phyloP scores from a whole-genome alignment of 64 coral and sea anemone genomes.

The Acropora tenuis region DNA sequence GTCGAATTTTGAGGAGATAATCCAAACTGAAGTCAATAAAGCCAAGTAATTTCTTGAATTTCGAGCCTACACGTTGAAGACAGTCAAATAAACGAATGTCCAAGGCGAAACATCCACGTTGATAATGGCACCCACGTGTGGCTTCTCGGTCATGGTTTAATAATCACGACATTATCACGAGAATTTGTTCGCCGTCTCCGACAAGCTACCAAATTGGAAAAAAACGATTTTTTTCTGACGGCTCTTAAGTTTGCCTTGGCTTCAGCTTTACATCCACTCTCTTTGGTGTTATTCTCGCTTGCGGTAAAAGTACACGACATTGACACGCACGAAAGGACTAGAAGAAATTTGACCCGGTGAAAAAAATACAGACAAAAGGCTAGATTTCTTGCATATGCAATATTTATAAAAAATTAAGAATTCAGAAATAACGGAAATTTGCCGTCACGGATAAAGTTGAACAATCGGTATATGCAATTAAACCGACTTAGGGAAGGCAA shows the following conservation, averaged over 20 bases:
- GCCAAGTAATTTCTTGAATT: background rate
- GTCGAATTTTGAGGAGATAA: background rate
- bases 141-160: background rate
- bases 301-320: background rate
- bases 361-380: background rate
- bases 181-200: too few species aligned
- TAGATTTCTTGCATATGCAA: background rate
- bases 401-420: slow-evolving; percentile 21
- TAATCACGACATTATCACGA: background rate
- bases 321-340: background rate
- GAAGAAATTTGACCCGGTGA: slow-evolving; percentile 13
- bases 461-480: background rate
- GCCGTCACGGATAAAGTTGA: background rate
- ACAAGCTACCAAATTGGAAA: background rate
- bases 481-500: too few species aligned
- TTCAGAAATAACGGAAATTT: background rate
- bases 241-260: background rate
- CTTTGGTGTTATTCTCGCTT: background rate
- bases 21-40: background rate
- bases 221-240: background rate
- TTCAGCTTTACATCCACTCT: background rate
- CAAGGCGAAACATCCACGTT: background rate
- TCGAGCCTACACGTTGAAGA: background rate
- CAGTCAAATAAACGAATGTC: background rate
- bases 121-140: background rate